Base-by-base conservation (phyloP, 2,888 invertebrate species). In the Luffia ferchaultella region DNA sequence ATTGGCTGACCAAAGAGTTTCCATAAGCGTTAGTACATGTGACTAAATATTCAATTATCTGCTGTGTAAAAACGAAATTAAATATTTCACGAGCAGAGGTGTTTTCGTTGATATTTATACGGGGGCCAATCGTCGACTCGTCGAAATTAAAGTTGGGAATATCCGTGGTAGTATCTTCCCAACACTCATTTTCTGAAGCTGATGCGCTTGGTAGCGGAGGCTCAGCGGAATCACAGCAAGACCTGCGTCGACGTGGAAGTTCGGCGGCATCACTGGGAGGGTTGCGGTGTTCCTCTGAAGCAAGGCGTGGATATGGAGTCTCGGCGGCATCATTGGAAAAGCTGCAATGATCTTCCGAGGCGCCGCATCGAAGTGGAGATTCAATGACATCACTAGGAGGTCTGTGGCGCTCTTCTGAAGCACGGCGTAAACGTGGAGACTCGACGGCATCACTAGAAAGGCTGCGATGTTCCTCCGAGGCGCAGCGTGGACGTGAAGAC, bases 1-100 rank as follows among this genome's bases (percentile, higher is more conserved):
- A 52, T 2, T 18, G 16, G 16, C 20, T 18, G 17, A 18, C 20
- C 50, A 54, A 52, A 18, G 46, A 12, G 5, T 43, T 43, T 9
- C 43, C 43, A 43, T 43, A 43, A 7, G 7, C 5, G 43, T 43
- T 43, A n/a, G 43, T 43, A 16, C 43, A 43, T 5, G 9, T 12
- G n/a, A 43, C 43, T 43, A 43, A 7, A 16, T 12, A 43, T 43
- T 43, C 43, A 5, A 43, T 12, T 5, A 43, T 7, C 9, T 43
- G n/a, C 5, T 16, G 9, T n/a, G 43, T 7, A 43, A 43, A 43
- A 12, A 43, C 16, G 5, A n/a, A 5, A 16, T 16, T 16, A 16
- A 43, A 43, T 5, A 43, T 16, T 43, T 43, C 43, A 40, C 7
- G 7, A 40, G 40, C 9, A 7, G 40, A 9, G 40, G 40, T 40